phyloP scores from a whole-genome alignment of 2,888 invertebrate species.

The Heliconius erato region DNA sequence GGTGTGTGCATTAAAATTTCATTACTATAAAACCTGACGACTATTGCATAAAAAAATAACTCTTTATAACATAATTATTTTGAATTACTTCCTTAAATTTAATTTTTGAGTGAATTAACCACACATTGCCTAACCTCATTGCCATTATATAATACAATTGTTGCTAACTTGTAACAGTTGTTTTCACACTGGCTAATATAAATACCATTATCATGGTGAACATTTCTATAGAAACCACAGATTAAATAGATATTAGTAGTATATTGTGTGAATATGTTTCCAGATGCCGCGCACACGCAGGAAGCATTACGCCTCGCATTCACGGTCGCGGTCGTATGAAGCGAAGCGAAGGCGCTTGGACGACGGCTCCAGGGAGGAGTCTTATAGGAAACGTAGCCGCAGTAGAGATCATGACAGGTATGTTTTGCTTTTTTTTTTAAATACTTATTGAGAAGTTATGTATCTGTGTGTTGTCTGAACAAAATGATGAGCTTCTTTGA shows the following conservation, averaged over 20 bases:
- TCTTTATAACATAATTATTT: slow-evolving; percentile 5
- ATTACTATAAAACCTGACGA: background rate
- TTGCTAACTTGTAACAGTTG: slow-evolving; percentile 51
- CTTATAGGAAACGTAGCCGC: slow-evolving; percentile 80
- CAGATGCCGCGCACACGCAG: slow-evolving; percentile 94
- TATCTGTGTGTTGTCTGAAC: background rate
- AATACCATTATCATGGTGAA: slow-evolving; percentile 55
- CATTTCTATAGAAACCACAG: background rate
- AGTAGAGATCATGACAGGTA: slow-evolving; percentile 87
- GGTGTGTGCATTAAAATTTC: background rate
- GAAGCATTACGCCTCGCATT: slow-evolving; percentile 90
- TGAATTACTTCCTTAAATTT: slow-evolving; percentile 1
- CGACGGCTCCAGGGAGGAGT: slow-evolving; percentile 76
- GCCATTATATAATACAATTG: slow-evolving; percentile 49
- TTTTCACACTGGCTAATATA: slow-evolving; percentile 53
- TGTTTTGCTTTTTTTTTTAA: slow-evolving; percentile 55
- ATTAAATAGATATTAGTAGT: background rate
- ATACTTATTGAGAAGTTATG: background rate
- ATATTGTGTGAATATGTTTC: slow-evolving; percentile 52
- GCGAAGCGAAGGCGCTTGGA: slow-evolving; percentile 91
- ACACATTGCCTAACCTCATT: slow-evolving; percentile 27
- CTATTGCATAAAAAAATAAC: background rate
- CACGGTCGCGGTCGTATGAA: slow-evolving; percentile 86
- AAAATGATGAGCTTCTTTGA: too few species aligned
- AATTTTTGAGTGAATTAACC: slow-evolving; percentile 13